A percentile compares a stretch with the other conserved stretches of the same genome.
Conservation (phyloP, 1,140 invertebrate genomes). For the Saxidomus purpurata region DNA sequence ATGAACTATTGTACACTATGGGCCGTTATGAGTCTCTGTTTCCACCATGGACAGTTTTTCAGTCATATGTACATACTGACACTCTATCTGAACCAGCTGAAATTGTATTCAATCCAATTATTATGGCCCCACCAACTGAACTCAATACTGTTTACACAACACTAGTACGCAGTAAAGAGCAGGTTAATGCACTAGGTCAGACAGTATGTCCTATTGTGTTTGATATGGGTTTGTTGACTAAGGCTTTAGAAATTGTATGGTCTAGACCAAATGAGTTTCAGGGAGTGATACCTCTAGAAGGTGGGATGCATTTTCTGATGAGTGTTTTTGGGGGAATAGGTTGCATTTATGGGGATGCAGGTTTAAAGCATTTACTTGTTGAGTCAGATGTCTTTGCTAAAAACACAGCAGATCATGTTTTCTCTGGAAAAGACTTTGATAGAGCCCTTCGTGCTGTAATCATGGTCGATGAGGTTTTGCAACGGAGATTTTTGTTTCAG, state of each 20-base stretch:
- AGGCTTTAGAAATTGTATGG: conserved; percentile 54
- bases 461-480: conserved; percentile 43
- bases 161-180: neutral
- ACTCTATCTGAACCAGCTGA: neutral
- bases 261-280: neutral
- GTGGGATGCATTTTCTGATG: conserved; percentile 35
- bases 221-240: conserved; percentile 33
- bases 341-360: conserved; percentile 37
- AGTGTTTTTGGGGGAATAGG: conserved; percentile 25
- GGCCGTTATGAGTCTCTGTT: neutral
- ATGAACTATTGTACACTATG: neutral
- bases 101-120: conserved; percentile 25
- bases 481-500: conserved; percentile 28
- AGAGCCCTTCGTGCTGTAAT: neutral
- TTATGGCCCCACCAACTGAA: conserved; percentile 16
- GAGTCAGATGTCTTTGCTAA: conserved; percentile 41
- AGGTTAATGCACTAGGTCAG: neutral
- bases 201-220: conserved; percentile 8
- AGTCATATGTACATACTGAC: neutral
- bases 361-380: neutral
- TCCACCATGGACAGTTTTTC: conserved; percentile 9
- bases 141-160: conserved; percentile 6
- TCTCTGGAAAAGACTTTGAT: conserved; percentile 61
- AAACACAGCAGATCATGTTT: conserved; percentile 27
- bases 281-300: conserved; percentile 21